A percentile compares a stretch with the other conserved stretches of the same genome.
Evolutionary conservation across 2,888 invertebrate genomes (phyloP).

Genomic region (Pristionchus entomophagus): DNA sequence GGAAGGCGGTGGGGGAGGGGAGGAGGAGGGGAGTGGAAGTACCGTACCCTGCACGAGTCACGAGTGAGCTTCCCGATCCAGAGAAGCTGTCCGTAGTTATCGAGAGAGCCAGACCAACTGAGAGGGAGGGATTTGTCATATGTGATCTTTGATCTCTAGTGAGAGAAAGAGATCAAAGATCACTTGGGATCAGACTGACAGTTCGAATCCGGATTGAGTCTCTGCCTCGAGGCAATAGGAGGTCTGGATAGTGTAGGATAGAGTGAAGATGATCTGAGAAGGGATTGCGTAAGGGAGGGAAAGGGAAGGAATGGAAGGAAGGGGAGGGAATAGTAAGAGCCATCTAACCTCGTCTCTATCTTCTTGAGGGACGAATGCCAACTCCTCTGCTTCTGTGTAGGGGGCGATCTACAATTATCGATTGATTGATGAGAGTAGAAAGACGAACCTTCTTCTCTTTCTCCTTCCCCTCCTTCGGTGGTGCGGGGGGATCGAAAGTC

Average conservation of each 20-base stretch:
- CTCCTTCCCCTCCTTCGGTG: neutral
- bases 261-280: neutral
- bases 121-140: neutral
- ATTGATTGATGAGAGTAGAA: neutral
- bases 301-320: neutral
- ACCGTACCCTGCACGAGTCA: neutral
- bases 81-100: conserved; percentile 1
- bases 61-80: conserved; percentile 24
- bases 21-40: too few relatives aligned
- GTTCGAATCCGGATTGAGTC: conserved; percentile 22
- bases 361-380: neutral
- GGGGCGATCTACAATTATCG: neutral
- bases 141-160: too few relatives aligned
- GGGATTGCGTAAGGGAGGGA: neutral
- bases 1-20: too few relatives aligned
- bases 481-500: neutral
- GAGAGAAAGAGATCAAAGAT: neutral
- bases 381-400: neutral
- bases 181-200: neutral
- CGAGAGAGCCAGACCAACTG: conserved; percentile 14
- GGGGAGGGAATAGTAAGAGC: neutral
- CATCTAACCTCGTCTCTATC: neutral
- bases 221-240: conserved; percentile 15
- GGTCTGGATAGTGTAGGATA: conserved; percentile 9
- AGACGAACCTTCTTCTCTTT: neutral